These are phyloP conservation scores for Toxonevra muliebris DNA, from an alignment of 2,888 invertebrate species.

Conservation along the genomic window DNA sequence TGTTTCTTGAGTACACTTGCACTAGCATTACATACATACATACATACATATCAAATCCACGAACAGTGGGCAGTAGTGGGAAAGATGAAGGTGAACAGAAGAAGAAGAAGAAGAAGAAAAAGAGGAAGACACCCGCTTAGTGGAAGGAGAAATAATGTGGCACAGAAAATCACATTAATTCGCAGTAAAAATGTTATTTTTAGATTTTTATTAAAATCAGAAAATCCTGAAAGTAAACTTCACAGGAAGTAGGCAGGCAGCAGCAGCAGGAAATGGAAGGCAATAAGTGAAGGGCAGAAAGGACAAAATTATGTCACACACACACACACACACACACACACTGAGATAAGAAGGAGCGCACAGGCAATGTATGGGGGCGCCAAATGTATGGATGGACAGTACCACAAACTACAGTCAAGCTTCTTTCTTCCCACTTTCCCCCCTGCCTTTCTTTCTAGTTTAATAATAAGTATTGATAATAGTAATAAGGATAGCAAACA, in stretches of 20 bases:
- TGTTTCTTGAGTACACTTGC: no score
- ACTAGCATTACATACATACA: neutral
- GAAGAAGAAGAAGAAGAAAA: neutral
- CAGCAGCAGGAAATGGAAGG: neutral
- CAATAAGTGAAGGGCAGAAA: neutral
- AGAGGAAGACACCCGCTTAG: neutral
- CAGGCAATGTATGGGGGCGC: neutral
- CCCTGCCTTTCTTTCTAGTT: neutral
- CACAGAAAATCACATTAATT: no score
- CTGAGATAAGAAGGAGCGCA: no score
- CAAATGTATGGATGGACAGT: neutral
- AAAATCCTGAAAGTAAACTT: no score
- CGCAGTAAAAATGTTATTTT: no score
- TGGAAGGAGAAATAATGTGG: no score
- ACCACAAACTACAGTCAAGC: no score
- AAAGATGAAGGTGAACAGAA: neutral
- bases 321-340: neutral
- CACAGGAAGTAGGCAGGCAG: neutral
- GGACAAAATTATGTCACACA: no score
- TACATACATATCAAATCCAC: neutral
- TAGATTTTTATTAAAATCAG: no score
- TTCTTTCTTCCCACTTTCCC: neutral
- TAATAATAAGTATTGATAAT: neutral
- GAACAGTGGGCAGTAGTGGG: no score
- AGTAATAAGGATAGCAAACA: conserved; percentile 34